Evolutionary conservation across 1,140 invertebrate genomes (phyloP).

Genomic region (Cydia strobilella): DNA sequence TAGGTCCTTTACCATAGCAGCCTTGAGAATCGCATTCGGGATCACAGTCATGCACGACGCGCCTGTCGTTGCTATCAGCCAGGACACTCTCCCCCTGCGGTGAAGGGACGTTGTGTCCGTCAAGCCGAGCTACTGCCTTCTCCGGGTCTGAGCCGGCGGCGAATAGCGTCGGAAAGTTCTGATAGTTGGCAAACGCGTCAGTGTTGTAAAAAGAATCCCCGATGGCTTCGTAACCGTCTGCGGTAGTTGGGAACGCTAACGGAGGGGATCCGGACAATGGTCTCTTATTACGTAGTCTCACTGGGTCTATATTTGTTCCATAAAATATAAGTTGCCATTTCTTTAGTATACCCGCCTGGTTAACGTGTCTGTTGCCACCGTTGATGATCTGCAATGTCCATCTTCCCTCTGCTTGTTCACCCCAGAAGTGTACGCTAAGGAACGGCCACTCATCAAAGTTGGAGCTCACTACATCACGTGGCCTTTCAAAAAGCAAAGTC

Average conservation of each 20-base stretch:
- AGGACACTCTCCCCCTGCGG: conserved; percentile 76
- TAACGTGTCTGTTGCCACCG: conserved; percentile 89
- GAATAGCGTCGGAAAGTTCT: conserved; percentile 83
- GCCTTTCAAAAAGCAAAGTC: conserved; percentile 92
- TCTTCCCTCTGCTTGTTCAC: conserved; percentile 92
- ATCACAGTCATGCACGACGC: conserved; percentile 84
- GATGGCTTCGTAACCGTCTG: conserved; percentile 51
- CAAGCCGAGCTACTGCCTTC: conserved; percentile 81
- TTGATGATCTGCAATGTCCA: conserved; percentile 97
- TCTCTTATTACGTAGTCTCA: conserved; percentile 81
- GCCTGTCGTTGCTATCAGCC: conserved; percentile 80
- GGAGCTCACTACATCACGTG: conserved; percentile 91
- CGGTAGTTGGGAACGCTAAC: conserved; percentile 69
- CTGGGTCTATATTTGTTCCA: conserved; percentile 90
- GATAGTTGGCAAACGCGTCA: conserved; percentile 78
- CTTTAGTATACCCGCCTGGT: conserved; percentile 90
- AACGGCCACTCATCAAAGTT: conserved; percentile 99
- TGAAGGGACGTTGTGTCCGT: conserved; percentile 82
- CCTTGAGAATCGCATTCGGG: conserved; percentile 89
- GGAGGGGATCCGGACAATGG: conserved; percentile 41
- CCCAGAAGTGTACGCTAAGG: conserved; percentile 97
- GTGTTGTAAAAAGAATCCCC: conserved; percentile 77
- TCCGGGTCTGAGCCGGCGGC: conserved; percentile 82
- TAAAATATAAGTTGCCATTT: conserved; percentile 97
- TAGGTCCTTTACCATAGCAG: conserved; percentile 89